A percentile compares a stretch with the other conserved stretches of the same genome.
Conservation (phyloP, 2,888 invertebrate genomes). For the Clepsis dumicolana region DNA sequence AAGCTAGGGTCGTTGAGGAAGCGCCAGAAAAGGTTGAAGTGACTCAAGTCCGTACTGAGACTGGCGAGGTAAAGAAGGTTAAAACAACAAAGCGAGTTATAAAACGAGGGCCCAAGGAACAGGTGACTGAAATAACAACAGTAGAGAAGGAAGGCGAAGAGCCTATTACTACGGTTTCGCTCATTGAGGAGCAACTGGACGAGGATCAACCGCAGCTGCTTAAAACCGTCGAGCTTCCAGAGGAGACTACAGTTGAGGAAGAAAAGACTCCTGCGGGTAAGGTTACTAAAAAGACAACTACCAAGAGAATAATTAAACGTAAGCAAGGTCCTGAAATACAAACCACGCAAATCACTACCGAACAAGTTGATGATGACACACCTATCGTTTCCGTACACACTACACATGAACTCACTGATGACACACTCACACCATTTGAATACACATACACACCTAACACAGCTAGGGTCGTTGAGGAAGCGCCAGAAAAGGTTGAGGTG, state of each 20-base stretch:
- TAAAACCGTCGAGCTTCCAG: background rate
- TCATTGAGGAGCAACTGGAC: background rate
- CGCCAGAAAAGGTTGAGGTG: background rate
- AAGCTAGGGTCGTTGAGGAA: background rate
- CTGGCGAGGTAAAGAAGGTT: background rate
- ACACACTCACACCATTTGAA: background rate
- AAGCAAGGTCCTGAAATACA: background rate
- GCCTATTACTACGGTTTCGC: background rate
- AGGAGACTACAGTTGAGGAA: background rate
- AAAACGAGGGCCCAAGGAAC: background rate
- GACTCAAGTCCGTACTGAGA: background rate
- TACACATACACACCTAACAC: background rate
- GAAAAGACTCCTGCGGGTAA: background rate
- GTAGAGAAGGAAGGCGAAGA: background rate
- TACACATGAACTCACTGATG: background rate
- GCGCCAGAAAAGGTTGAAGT: background rate
- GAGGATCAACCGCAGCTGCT: background rate
- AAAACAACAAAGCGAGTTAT: background rate
- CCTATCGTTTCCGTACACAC: background rate
- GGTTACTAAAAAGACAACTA: background rate
- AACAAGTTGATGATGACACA: background rate
- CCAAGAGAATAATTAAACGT: background rate
- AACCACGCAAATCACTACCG: background rate
- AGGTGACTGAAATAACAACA: background rate
- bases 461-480: background rate